Conservation (phyloP, 2,113 vertebrate species). For the Helogale parvula region DNA sequence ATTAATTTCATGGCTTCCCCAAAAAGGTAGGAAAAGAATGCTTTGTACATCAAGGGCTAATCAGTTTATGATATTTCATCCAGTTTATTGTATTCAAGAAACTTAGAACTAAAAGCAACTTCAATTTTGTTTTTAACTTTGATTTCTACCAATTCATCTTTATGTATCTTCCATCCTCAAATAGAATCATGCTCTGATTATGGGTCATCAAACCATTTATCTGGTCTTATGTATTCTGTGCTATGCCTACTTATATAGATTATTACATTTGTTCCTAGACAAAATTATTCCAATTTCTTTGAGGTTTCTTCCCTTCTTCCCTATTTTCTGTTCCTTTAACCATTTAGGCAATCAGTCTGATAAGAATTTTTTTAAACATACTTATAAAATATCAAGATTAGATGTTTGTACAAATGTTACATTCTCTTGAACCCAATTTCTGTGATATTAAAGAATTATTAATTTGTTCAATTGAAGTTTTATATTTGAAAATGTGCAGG, state of each 20-base stretch:
- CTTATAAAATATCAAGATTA: background rate
- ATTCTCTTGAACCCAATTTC: background rate
- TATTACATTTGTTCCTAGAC: background rate
- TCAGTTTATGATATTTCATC: background rate
- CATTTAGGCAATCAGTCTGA: background rate
- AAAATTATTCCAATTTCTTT: background rate
- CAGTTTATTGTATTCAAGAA: background rate
- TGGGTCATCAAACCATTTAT: background rate
- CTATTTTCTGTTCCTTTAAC: background rate
- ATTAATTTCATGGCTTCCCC: background rate
- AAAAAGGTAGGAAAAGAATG: background rate
- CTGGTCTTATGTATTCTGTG: background rate
- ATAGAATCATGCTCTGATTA: background rate
- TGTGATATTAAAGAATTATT: background rate
- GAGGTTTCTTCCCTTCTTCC: background rate
- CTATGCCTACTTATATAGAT: background rate
- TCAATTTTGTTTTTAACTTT: constrained; percentile 20
- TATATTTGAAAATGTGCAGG: background rate
- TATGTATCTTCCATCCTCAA: background rate
- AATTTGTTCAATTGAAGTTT: background rate
- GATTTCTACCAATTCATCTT: background rate
- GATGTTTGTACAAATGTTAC: background rate
- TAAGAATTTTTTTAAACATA: background rate
- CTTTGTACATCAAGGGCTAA: background rate
- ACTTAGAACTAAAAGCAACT: background rate